phyloP scores from a whole-genome alignment of 2,113 vertebrate species.

The Rhagologus leucostigma region DNA sequence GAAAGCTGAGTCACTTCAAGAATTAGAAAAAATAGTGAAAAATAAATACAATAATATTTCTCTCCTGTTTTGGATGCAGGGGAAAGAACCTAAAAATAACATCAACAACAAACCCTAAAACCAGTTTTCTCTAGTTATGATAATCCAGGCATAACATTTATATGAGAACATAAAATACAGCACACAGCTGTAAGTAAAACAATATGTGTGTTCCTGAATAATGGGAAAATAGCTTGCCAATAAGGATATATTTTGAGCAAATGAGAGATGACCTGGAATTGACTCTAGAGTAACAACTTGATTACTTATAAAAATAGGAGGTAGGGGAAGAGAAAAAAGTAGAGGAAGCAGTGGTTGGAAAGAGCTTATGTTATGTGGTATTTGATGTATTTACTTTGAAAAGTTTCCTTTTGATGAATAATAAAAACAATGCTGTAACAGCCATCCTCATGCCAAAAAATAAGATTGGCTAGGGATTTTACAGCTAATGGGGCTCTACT shows the following conservation, averaged over 20 bases:
- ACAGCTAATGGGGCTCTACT: slow-evolving; percentile 24
- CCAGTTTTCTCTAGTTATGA: slow-evolving; percentile 74
- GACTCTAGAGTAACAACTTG: slow-evolving; percentile 82
- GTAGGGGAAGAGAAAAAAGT: slow-evolving; percentile 20
- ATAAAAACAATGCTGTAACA: slow-evolving; percentile 58
- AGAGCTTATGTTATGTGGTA: slow-evolving; percentile 35
- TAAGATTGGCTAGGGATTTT: slow-evolving; percentile 42
- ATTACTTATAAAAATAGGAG: slow-evolving; percentile 80
- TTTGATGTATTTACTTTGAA: slow-evolving; percentile 67
- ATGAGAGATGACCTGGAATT: slow-evolving; percentile 86
- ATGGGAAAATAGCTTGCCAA: slow-evolving; percentile 73
- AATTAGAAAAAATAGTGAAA: slow-evolving; percentile 12
- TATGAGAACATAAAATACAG: slow-evolving; percentile 81
- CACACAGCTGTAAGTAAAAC: slow-evolving; percentile 81
- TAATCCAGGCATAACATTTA: slow-evolving; percentile 80
- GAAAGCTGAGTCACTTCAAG: not conserved
- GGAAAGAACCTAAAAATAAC: slow-evolving; percentile 39
- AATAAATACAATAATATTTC: slow-evolving; percentile 15
- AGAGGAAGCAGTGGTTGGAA: slow-evolving; percentile 78
- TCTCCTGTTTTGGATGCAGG: not conserved
- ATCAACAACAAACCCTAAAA: slow-evolving; percentile 70
- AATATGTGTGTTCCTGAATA: slow-evolving; percentile 80
- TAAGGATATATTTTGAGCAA: slow-evolving; percentile 75
- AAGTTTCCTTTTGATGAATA: slow-evolving; percentile 66
- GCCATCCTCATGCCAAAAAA: slow-evolving; percentile 39